These are phyloP conservation scores for Machaerirhynchus nigripectus DNA, from an alignment of 2,113 vertebrate genomes.

Conservation along the genomic window DNA sequence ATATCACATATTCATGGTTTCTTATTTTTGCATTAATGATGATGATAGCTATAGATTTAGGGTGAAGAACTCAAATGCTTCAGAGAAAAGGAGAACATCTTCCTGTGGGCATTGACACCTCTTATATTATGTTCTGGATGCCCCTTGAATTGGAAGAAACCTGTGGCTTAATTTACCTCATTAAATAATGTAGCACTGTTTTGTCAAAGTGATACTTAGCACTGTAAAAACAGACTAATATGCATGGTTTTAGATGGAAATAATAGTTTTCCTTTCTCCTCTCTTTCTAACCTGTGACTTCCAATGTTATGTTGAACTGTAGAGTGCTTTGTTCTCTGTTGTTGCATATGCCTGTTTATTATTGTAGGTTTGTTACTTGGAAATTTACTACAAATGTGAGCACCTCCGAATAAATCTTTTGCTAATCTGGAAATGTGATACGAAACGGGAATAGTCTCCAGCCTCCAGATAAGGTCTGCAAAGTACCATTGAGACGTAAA, in stretches of 20 bases:
- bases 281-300: background rate
- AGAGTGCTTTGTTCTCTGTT: background rate
- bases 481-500: constrained; percentile 51
- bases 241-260: background rate
- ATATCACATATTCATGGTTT: background rate
- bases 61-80: background rate
- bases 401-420: constrained; percentile 38
- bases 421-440: constrained; percentile 41
- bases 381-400: constrained; percentile 44
- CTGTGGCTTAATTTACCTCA: background rate
- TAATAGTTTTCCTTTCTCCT: background rate
- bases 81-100: background rate
- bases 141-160: background rate
- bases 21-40: background rate
- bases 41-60: background rate
- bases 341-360: background rate
- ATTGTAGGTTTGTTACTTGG: background rate
- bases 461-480: constrained; percentile 15
- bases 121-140: background rate
- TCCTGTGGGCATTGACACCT: background rate
- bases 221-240: background rate
- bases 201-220: background rate
- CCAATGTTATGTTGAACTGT: background rate
- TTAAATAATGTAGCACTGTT: background rate
- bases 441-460: background rate